Evolutionary conservation across 2,113 vertebrate species (phyloP), one percentile per base, ranked within the genome.

Genomic region (Engraulis encrasicolus): DNA sequence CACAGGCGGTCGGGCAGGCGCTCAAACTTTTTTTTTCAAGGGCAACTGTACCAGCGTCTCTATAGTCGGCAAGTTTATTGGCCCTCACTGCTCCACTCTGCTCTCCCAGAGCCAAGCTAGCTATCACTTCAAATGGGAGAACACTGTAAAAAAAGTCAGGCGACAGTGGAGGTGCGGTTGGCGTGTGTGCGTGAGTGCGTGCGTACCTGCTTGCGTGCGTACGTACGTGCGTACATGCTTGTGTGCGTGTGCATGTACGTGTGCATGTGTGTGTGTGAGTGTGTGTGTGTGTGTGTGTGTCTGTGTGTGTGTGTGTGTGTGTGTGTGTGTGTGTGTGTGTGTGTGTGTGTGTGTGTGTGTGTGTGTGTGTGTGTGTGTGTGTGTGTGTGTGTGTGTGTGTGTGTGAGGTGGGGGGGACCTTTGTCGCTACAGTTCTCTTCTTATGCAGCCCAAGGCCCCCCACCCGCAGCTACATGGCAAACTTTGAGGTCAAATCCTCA

Each of bases 11-110:
- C 23, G 90, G 86, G 86, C 89, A 81, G 88, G 87, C 86, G 87
- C 89, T 89, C 83, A 89, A 87, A n/a, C n/a, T n/a, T n/a, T n/a
- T n/a, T n/a, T 86, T 93, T 92, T 94, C 89, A 92, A 93, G 91
- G 93, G 91, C 91, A 92, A 83, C 78, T n/a, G n/a, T n/a, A n/a
- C 83, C 79, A 15, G 11, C 23, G 31, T 74, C 23, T 14, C 66
- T 31, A 74, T 84, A 86, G 61, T 54, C 79, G 1, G 87, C 89
- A 88, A 89, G 89, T 94, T 93, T 92, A 94, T 90, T 90, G 88
- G n/a, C 86, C 86, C 84, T 83, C 84, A 88, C 92, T n/a, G n/a
- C n/a, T n/a, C n/a, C n/a, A n/a, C n/a, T n/a, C 90, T 93, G 40
- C 40, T 93, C 90, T 91, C 91, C 87, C 88, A 86, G 92, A 91